Evolutionary conservation across 2,113 vertebrate genomes (phyloP).

Genomic region (Vicugna pacos): DNA sequence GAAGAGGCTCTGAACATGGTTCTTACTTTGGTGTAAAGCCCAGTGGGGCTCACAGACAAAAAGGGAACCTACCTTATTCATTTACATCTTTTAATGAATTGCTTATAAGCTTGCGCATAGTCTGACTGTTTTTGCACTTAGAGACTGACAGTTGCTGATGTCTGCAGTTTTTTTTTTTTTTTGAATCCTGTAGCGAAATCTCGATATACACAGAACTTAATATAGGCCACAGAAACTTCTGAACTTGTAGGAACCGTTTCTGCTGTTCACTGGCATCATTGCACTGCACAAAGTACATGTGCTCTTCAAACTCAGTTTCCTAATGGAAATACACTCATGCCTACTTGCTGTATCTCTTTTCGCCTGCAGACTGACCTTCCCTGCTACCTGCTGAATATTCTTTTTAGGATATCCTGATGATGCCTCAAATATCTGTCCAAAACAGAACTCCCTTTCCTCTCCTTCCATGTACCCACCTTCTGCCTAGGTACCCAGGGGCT

Average conservation of each 20-base stretch:
- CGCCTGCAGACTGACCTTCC: background rate
- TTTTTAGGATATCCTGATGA: background rate
- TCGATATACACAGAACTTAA: background rate
- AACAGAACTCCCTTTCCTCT: background rate
- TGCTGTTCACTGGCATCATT: background rate
- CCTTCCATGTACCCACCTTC: too few species aligned
- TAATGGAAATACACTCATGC: background rate
- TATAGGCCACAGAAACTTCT: background rate
- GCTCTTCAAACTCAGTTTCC: background rate
- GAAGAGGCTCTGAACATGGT: background rate
- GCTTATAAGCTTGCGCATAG: background rate
- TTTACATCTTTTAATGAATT: background rate
- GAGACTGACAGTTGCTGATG: background rate
- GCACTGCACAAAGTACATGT: background rate
- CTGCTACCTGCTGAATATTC: background rate
- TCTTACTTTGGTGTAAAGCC: background rate
- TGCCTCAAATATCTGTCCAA: background rate
- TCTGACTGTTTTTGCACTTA: background rate
- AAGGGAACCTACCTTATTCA: background rate
- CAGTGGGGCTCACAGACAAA: background rate
- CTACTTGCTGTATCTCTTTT: background rate
- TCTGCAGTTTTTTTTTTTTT: background rate
- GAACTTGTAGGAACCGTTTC: background rate
- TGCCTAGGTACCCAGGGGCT: background rate
- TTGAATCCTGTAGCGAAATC: background rate